Percentiles rank a stretch among this genome's conserved stretches.
phyloP scores from a whole-genome alignment of 2,113 vertebrate species.

The Platichthys flesus region DNA sequence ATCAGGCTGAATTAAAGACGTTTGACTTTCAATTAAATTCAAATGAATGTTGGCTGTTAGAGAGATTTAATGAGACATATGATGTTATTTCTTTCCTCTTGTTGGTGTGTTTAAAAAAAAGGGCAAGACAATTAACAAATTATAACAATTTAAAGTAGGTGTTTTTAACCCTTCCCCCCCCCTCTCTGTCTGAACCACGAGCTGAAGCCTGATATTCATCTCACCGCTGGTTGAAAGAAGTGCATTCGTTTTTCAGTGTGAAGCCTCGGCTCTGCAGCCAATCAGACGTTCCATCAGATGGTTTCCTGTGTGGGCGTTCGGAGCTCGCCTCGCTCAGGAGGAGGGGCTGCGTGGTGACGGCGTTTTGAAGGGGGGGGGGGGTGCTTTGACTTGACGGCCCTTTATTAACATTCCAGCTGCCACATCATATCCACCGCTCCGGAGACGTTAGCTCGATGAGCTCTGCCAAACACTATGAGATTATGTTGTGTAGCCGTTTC shows the following conservation, averaged over 20 bases:
- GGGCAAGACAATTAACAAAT: too few species aligned
- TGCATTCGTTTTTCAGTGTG: background rate
- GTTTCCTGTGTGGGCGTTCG: slow-evolving; percentile 37
- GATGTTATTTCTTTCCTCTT: too few species aligned
- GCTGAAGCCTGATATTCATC: too few species aligned
- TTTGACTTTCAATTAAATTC: background rate
- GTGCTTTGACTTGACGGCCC: background rate
- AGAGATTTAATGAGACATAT: too few species aligned
- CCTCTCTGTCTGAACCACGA: too few species aligned
- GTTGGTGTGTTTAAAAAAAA: too few species aligned
- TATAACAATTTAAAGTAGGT: too few species aligned
- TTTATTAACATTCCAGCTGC: slow-evolving; percentile 64
- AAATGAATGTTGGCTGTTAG: background rate
- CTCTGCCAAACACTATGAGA: slow-evolving; percentile 15
- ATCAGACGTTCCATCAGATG: slow-evolving; percentile 16
- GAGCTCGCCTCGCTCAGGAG: background rate
- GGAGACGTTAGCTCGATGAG: background rate
- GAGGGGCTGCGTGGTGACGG: background rate
- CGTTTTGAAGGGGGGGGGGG: background rate
- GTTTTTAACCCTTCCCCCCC: too few species aligned
- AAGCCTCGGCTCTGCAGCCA: too few species aligned
- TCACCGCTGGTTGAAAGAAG: too few species aligned
- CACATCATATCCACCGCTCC: slow-evolving; percentile 28
- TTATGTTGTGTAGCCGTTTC: slow-evolving; percentile 15
- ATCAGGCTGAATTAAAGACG: background rate